Percentiles rank a stretch among this genome's conserved stretches.
Evolutionary conservation across 1,140 invertebrate species (phyloP).

Genomic region (Doryteuthis pealeii): DNA sequence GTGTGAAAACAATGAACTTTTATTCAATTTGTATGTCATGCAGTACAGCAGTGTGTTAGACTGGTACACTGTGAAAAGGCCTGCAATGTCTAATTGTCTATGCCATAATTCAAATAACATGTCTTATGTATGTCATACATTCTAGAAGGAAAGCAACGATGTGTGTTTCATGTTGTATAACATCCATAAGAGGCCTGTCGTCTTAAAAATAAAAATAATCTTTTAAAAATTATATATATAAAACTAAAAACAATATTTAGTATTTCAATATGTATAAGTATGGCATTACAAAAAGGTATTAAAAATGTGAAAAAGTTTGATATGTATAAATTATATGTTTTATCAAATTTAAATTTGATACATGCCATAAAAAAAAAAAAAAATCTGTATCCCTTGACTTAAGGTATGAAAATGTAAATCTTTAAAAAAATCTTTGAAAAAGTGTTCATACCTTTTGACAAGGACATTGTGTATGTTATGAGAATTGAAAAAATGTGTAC

Average conservation of each 20-base stretch:
- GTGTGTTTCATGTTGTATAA: slow-evolving; percentile 8
- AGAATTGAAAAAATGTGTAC: background rate
- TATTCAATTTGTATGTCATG: slow-evolving; percentile 5
- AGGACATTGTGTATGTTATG: background rate
- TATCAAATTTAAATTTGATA: background rate
- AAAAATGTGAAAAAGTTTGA: background rate
- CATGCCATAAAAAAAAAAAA: no score
- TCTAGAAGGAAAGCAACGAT: slow-evolving; percentile 5
- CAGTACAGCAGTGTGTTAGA: background rate
- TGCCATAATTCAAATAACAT: background rate
- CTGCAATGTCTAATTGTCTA: background rate
- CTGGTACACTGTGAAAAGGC: background rate
- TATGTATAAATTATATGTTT: background rate
- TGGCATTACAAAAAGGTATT: background rate
- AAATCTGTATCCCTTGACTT: slow-evolving; percentile 4
- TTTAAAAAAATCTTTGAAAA: slow-evolving; percentile 8
- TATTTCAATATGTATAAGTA: background rate
- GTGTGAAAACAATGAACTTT: background rate
- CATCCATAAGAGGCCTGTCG: slow-evolving; percentile 6
- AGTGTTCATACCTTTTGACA: slow-evolving; percentile 1
- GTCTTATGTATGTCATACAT: slow-evolving; percentile 9
- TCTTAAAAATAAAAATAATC: background rate
- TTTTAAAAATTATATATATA: no score
- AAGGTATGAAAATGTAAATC: background rate
- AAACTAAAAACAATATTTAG: background rate